A percentile compares a stretch with the other conserved stretches of the same genome.
These are phyloP conservation scores for Harmothoe impar DNA, from an alignment of 2,888 invertebrate genomes.

Conservation along the genomic window DNA sequence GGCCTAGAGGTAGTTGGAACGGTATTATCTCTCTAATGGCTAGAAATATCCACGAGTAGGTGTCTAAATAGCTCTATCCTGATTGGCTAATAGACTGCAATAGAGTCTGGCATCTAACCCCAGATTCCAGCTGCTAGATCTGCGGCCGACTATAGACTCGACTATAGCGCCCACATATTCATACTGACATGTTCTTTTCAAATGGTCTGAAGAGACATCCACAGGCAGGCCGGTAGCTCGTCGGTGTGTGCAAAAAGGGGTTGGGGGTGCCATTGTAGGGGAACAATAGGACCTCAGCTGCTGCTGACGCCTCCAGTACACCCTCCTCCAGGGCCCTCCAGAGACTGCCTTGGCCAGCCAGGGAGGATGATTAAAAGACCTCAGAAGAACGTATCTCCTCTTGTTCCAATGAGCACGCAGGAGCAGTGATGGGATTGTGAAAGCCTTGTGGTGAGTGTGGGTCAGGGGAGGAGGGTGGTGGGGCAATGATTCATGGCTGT, in stretches of 20 bases:
- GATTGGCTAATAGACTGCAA: no score
- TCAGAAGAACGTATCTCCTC: slow-evolving; percentile 28
- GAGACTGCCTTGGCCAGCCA: slow-evolving; percentile 19
- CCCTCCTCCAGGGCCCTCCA: slow-evolving; percentile 2
- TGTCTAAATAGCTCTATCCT: no score
- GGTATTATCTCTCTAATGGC: no score
- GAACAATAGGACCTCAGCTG: slow-evolving; percentile 31
- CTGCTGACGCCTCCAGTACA: slow-evolving; percentile 19
- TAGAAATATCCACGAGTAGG: no score
- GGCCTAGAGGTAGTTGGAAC: no score
- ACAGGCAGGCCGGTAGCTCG: neutral
- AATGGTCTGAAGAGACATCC: neutral
- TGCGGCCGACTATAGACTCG: neutral
- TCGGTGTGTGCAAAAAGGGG: neutral
- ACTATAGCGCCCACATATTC: neutral
- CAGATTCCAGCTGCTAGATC: neutral
- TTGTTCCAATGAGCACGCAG: slow-evolving; percentile 24
- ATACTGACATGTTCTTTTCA: neutral
- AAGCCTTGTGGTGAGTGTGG: neutral
- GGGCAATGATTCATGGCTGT: slow-evolving; percentile 9
- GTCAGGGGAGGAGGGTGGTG: neutral
- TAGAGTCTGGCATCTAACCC: neutral
- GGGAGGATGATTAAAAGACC: slow-evolving; percentile 38
- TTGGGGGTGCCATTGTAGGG: neutral
- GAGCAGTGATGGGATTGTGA: slow-evolving; percentile 12